Evolutionary conservation across 2,113 vertebrate genomes (phyloP).

Genomic region (Cynoglossus semilaevis): DNA sequence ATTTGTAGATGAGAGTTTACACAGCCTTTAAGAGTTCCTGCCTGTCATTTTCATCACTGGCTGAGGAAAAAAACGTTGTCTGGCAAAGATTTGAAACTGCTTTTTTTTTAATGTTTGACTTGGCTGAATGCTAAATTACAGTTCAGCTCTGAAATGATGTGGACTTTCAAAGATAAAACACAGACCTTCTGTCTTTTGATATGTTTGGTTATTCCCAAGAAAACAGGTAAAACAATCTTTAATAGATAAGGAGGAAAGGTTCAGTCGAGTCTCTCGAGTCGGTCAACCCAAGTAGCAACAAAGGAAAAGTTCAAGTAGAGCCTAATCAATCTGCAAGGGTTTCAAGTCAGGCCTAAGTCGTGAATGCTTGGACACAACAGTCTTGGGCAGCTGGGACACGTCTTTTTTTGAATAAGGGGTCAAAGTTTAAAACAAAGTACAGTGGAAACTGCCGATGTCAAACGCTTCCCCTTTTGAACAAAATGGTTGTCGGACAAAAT

Average conservation of each 20-base stretch:
- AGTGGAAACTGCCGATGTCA: too few relatives aligned
- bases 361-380: too few relatives aligned
- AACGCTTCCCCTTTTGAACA: too few relatives aligned
- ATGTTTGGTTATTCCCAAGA: slow-evolving; percentile 27
- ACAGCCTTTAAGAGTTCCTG: slow-evolving; percentile 19
- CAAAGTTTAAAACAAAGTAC: too few relatives aligned
- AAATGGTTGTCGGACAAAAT: too few relatives aligned
- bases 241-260: slow-evolving; percentile 28
- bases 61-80: slow-evolving; percentile 54
- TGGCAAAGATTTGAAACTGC: slow-evolving; percentile 37
- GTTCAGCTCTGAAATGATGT: slow-evolving; percentile 29
- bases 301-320: too few relatives aligned
- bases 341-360: too few relatives aligned
- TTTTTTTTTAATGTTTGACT: slow-evolving; percentile 46
- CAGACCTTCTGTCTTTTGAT: slow-evolving; percentile 39
- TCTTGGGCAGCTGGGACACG: too few relatives aligned
- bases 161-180: slow-evolving; percentile 52
- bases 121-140: slow-evolving; percentile 26
- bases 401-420: too few relatives aligned
- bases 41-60: slow-evolving; percentile 47
- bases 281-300: too few relatives aligned
- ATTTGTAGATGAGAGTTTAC: slow-evolving; percentile 36
- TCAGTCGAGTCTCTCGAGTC: too few relatives aligned
- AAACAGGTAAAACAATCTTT: slow-evolving; percentile 17
- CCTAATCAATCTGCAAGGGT: too few relatives aligned